phyloP scores from a whole-genome alignment of 2,888 invertebrate genomes.

The Patella pellucida region DNA sequence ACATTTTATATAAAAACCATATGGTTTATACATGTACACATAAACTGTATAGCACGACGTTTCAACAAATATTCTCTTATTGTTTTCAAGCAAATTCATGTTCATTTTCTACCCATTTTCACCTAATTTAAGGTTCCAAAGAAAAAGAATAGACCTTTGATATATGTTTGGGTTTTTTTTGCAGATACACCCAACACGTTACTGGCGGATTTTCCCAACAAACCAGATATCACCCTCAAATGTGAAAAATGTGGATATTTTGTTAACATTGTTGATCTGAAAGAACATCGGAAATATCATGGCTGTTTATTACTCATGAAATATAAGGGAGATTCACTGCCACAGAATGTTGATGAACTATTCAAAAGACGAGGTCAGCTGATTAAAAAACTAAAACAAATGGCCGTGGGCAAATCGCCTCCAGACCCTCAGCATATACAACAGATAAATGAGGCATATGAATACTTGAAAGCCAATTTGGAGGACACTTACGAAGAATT shows the following conservation, averaged over 20 bases:
- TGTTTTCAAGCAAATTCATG: too few relatives aligned
- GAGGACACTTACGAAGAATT: conserved; percentile 60
- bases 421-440: conserved; percentile 39
- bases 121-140: too few relatives aligned
- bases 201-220: conserved; percentile 49
- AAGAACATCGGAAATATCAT: conserved; percentile 62
- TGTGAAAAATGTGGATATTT: conserved; percentile 60
- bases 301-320: conserved; percentile 52
- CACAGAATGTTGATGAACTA: conserved; percentile 49
- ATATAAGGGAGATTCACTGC: conserved; percentile 44
- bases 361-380: conserved; percentile 54
- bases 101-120: too few relatives aligned
- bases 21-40: too few relatives aligned
- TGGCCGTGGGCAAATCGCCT: conserved; percentile 42
- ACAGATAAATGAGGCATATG: conserved; percentile 62
- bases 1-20: too few relatives aligned
- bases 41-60: too few relatives aligned
- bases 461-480: conserved; percentile 61
- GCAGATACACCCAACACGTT: conserved; percentile 61
- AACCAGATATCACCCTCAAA: conserved; percentile 56
- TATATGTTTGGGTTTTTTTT: conserved; percentile 18
- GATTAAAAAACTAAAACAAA: conserved; percentile 46
- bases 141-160: background rate
- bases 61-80: too few relatives aligned
- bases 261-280: conserved; percentile 50